Evolutionary conservation across 2,797 vertebrate genomes (phyloP), one percentile per base, ranked within the genome.

Genomic region (Microctenopoma lineatum): DNA sequence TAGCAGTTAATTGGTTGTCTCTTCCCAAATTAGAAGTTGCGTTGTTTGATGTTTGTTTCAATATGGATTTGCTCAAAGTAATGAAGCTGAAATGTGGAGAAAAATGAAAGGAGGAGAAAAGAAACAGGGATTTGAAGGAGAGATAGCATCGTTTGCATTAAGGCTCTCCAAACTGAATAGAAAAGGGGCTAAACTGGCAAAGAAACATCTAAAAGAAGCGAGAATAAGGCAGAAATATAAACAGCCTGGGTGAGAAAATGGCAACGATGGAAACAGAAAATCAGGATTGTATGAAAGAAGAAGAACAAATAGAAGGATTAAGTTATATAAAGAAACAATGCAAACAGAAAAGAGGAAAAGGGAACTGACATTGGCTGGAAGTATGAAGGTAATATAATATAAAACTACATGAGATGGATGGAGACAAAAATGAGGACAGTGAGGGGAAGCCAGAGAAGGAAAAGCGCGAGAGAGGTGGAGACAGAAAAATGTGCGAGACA

Each of bases 1-100:
- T 78, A 73, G 79, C 56, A 74, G 70, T 73, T 92, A 92, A 92
- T 91, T 90, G 87, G 82, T 87, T 81, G 85, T 92, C 83, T 84
- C 81, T 75, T 84, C 79, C 59, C 64, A 86, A 89, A 90, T 91
- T 87, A 86, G 81, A 89, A 85, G 70, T 55, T 79, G 64, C 29
- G 36, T 64, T 65, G 65, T 85, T 85, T 75, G 81, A 84, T 87
- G 87, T 89, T 89, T 77, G 80, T 74, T 86, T 80, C 73, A 56
- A 52, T 44, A 7, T 55, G 46, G 52, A 78, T 85, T 84, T 69
- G 63, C 64, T 72, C 9, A 48, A 64, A 75, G 58, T 77, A 77
- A 67, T 47, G 64, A 59, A 77, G 65, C 68, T 72, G 47, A 70
- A 61, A 78, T 64, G 65, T 46, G 38, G 21, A 52, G 56, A 70